Conservation (phyloP, 2,888 invertebrate genomes). For the Hirtodrosophila cameraria region DNA sequence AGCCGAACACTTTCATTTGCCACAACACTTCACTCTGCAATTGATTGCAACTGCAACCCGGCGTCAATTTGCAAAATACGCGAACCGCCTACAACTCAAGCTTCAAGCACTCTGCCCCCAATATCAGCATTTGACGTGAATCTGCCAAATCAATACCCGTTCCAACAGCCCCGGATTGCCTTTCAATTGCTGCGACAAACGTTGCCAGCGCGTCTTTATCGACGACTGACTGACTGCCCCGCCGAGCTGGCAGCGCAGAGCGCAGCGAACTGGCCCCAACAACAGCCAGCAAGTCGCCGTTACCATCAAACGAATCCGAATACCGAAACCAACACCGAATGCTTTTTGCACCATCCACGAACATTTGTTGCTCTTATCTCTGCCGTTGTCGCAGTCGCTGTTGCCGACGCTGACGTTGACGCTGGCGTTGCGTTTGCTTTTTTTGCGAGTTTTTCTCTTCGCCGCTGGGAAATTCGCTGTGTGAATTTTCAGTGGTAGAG, state of each 20-base stretch:
- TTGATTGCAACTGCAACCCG: slow-evolving; percentile 38
- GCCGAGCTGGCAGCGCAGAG: slow-evolving; percentile 33
- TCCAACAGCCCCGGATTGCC: slow-evolving; percentile 27
- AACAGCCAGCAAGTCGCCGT: slow-evolving; percentile 65
- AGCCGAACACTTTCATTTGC: slow-evolving; percentile 42
- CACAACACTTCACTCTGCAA: slow-evolving; percentile 20
- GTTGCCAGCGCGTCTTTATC: slow-evolving; percentile 53
- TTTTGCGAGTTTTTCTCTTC: slow-evolving; percentile 17
- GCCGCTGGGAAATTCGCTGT: background rate
- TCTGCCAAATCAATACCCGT: slow-evolving; percentile 57
- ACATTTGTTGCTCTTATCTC: slow-evolving; percentile 38
- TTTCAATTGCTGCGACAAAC: slow-evolving; percentile 46
- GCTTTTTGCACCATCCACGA: slow-evolving; percentile 34
- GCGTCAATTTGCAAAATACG: slow-evolving; percentile 38
- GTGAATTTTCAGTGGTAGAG: background rate
- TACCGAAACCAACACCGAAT: slow-evolving; percentile 22
- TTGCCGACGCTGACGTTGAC: slow-evolving; percentile 2
- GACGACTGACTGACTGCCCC: slow-evolving; percentile 37
- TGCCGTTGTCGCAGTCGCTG: slow-evolving; percentile 8
- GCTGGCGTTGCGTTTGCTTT: background rate
- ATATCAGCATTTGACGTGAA: slow-evolving; percentile 37
- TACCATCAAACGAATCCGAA: slow-evolving; percentile 36
- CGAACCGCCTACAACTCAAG: slow-evolving; percentile 8
- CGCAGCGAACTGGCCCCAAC: slow-evolving; percentile 25
- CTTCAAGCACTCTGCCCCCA: too few relatives aligned